Conservation (phyloP, 2,888 invertebrate genomes). For the Andrena fulva region DNA sequence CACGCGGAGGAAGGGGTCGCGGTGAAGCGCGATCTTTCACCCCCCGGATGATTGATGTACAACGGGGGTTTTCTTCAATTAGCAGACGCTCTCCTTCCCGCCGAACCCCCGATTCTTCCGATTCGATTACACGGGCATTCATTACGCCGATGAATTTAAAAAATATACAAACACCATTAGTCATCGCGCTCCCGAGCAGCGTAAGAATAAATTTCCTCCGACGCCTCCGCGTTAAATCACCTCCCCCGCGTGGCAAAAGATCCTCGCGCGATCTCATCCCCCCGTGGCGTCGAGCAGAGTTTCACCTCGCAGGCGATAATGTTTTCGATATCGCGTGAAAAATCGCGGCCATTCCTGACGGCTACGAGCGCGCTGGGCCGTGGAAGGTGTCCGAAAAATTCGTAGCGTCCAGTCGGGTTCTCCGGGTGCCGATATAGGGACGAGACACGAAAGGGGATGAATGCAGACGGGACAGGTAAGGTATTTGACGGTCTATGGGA, state of each 20-base stretch:
- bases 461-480: constrained; percentile 79
- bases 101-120: constrained; percentile 48
- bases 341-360: constrained; percentile 42
- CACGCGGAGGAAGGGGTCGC: constrained; percentile 4
- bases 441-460: constrained; percentile 74
- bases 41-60: constrained; percentile 70
- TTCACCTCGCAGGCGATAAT: constrained; percentile 18
- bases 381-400: constrained; percentile 71
- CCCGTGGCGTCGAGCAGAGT: not conserved
- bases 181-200: constrained; percentile 43
- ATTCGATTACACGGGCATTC: constrained; percentile 67
- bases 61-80: constrained; percentile 71
- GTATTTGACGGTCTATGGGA: constrained; percentile 79
- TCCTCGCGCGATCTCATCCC: not conserved
- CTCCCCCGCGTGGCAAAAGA: not conserved
- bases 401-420: constrained; percentile 64
- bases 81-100: constrained; percentile 51
- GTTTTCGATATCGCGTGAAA: constrained; percentile 21
- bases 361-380: constrained; percentile 33
- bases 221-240: constrained; percentile 24
- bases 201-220: constrained; percentile 39
- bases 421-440: constrained; percentile 61
- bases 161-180: constrained; percentile 71
- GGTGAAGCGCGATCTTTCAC: constrained; percentile 39
- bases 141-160: constrained; percentile 62